Conservation (phyloP, 2,888 invertebrate genomes). For the Andrena bicolor region DNA sequence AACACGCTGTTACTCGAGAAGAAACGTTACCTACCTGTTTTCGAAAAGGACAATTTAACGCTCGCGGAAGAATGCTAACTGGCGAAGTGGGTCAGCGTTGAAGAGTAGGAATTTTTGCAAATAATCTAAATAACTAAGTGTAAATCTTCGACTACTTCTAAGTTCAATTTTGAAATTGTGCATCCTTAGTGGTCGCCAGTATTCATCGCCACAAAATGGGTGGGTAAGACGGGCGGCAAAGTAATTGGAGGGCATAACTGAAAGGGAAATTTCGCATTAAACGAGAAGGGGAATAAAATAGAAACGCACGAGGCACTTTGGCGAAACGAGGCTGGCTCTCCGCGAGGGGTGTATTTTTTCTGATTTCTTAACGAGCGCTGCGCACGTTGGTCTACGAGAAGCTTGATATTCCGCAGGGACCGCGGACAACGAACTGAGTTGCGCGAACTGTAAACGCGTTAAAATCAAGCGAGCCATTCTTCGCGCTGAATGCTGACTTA, state of each 20-base stretch:
- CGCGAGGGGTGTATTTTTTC: slow-evolving; percentile 20
- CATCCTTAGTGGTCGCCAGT: no score
- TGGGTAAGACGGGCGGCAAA: background rate
- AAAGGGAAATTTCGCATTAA: slow-evolving; percentile 30
- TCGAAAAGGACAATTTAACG: no score
- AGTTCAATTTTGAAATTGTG: no score
- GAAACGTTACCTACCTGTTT: no score
- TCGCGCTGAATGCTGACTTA: slow-evolving; percentile 15
- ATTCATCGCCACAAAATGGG: no score
- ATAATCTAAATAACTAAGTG: no score
- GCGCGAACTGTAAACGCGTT: slow-evolving; percentile 19
- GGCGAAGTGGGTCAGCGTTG: no score
- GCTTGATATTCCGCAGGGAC: slow-evolving; percentile 9
- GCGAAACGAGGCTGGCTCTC: slow-evolving; percentile 34
- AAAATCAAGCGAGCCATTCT: slow-evolving; percentile 21
- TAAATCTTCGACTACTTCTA: no score
- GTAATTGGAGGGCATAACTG: background rate
- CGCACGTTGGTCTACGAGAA: slow-evolving; percentile 32
- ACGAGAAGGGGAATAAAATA: slow-evolving; percentile 27
- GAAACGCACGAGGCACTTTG: slow-evolving; percentile 17
- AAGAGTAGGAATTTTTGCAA: no score
- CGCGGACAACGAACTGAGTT: slow-evolving; percentile 29
- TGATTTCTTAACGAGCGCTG: slow-evolving; percentile 51
- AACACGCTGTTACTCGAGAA: no score
- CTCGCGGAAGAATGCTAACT: no score